Evolutionary conservation across 35 echinoderm and acorn worm species (phyloP).

Genomic region (Chiridota heheva): DNA sequence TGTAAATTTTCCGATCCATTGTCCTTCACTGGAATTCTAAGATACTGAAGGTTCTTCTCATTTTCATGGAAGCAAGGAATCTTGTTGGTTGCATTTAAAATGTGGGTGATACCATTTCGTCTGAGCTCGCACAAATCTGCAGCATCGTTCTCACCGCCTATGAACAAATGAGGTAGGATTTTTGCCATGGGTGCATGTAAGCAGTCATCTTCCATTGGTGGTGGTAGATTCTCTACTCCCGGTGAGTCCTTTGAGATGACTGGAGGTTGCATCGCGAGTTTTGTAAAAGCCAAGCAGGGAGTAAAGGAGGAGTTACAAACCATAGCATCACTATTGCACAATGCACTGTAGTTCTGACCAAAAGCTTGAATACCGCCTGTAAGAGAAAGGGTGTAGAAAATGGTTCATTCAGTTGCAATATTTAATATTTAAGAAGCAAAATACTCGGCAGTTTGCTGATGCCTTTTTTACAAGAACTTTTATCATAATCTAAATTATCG

Average conservation of each 20-base stretch:
- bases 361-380: conserved; percentile 94
- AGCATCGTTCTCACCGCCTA: conserved; percentile 87
- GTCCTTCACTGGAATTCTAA: conserved; percentile 78
- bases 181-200: conserved; percentile 58
- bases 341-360: conserved; percentile 50
- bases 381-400: neutral
- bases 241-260: conserved; percentile 19
- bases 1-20: conserved; percentile 65
- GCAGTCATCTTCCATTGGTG: conserved; percentile 21
- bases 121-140: conserved; percentile 62
- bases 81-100: conserved; percentile 85
- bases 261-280: conserved; percentile 9
- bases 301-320: conserved; percentile 20
- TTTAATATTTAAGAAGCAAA: no score
- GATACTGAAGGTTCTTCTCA: conserved; percentile 55
- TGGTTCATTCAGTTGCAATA: no score
- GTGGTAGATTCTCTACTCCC: conserved; percentile 43
- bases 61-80: conserved; percentile 89
- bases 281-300: neutral
- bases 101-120: conserved; percentile 62
- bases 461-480: no score
- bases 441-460: no score
- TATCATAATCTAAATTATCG: no score
- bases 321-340: conserved; percentile 65
- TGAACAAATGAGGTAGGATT: conserved; percentile 81